Conservation (phyloP, 2,797 vertebrate species). For the Parauchenoglanis punctatus region DNA sequence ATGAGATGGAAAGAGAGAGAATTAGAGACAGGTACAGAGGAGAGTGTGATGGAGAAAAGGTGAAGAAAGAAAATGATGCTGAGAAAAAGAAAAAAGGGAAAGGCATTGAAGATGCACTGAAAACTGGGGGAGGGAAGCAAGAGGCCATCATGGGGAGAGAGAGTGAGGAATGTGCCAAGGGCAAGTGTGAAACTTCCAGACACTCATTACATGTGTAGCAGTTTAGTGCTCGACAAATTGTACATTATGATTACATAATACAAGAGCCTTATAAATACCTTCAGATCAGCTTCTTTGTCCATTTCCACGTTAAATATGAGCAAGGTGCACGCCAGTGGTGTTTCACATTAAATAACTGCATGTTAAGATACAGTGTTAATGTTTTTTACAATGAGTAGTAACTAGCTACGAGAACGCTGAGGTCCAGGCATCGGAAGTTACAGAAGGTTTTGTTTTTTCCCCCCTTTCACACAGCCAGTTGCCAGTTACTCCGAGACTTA, state of each 20-base stretch:
- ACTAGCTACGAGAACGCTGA: not conserved
- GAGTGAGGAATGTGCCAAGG: not conserved
- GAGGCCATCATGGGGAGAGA: not conserved
- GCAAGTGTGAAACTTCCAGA: constrained; percentile 9
- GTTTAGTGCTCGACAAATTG: not conserved
- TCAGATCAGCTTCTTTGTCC: not conserved
- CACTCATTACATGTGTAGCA: constrained; percentile 2
- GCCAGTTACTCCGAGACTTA: not conserved
- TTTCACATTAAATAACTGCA: not conserved
- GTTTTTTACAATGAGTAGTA: not conserved
- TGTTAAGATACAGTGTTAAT: not conserved
- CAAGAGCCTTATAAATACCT: not conserved
- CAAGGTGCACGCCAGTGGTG: not conserved
- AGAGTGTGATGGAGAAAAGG: not conserved
- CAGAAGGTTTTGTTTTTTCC: not conserved
- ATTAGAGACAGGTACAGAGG: not conserved
- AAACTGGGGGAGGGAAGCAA: not conserved
- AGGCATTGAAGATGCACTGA: not conserved
- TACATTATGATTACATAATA: not conserved
- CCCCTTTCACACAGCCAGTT: not conserved
- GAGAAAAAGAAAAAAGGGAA: too few relatives aligned
- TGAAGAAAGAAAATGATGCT: too few relatives aligned
- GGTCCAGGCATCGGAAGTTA: not conserved
- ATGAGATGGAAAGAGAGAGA: constrained; percentile 30
- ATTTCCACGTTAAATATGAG: not conserved